A percentile compares a stretch with the other conserved stretches of the same genome.
These are phyloP conservation scores for Triplophysa bombifrons DNA, from an alignment of 2,797 vertebrate genomes.

Conservation along the genomic window DNA sequence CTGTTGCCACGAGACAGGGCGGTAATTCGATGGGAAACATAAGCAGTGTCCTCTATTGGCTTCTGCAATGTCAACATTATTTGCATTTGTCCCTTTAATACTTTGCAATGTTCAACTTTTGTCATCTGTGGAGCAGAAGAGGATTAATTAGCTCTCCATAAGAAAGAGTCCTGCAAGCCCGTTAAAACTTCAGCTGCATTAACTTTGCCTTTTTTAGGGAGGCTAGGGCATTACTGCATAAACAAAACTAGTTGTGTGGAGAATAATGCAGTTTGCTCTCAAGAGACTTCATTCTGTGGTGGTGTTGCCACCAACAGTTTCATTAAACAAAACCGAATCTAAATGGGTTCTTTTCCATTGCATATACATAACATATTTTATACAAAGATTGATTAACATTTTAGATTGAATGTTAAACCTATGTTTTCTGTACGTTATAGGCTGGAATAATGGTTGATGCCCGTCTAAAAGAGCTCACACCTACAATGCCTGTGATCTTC, in stretches of 20 bases:
- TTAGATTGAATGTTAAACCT: neutral
- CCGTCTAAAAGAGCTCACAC: slow-evolving; percentile 87
- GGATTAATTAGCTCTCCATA: slow-evolving; percentile 72
- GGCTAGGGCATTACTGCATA: slow-evolving; percentile 28
- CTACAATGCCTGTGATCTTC: slow-evolving; percentile 88
- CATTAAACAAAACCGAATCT: neutral
- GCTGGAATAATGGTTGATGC: slow-evolving; percentile 84
- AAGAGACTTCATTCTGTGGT: slow-evolving; percentile 3
- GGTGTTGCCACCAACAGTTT: neutral
- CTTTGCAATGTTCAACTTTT: slow-evolving; percentile 64
- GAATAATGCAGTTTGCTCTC: slow-evolving; percentile 21
- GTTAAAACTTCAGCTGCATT: slow-evolving; percentile 64
- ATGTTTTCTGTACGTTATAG: slow-evolving; percentile 65
- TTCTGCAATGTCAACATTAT: slow-evolving; percentile 72
- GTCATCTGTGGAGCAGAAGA: slow-evolving; percentile 65
- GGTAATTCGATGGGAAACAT: slow-evolving; percentile 52
- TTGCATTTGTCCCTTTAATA: slow-evolving; percentile 70
- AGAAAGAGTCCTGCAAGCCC: slow-evolving; percentile 60
- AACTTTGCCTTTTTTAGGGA: slow-evolving; percentile 71
- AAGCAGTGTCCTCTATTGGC: slow-evolving; percentile 63
- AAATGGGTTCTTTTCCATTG: neutral
- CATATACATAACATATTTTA: neutral
- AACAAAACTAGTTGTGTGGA: slow-evolving; percentile 16
- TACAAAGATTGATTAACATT: neutral
- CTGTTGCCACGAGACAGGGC: slow-evolving; percentile 54